Evolutionary conservation across 2,888 invertebrate species (phyloP).

Genomic region (Craniophora ligustri): DNA sequence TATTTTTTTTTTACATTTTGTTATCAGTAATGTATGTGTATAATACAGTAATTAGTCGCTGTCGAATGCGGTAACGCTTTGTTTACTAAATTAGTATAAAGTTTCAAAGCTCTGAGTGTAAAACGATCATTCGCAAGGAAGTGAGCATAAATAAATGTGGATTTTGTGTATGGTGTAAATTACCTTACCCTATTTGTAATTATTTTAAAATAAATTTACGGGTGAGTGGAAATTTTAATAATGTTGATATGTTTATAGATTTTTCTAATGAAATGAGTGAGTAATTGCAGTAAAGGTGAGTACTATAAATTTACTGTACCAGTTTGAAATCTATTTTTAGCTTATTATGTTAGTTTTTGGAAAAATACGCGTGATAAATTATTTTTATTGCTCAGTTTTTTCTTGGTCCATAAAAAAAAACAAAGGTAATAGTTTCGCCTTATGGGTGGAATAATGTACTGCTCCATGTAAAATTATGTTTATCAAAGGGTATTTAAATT

Average conservation of each 20-base stretch:
- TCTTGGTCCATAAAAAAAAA: too few species aligned
- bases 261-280: background rate
- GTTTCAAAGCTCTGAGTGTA: constrained; percentile 9
- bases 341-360: too few species aligned
- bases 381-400: too few species aligned
- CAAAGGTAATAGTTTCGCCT: too few species aligned
- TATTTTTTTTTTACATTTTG: constrained; percentile 4
- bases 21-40: constrained; percentile 11
- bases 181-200: background rate
- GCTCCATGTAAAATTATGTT: too few species aligned
- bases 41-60: constrained; percentile 4
- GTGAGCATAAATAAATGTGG: background rate
- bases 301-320: background rate
- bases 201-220: background rate
- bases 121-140: background rate
- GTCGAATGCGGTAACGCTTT: constrained; percentile 8
- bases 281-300: background rate
- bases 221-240: background rate
- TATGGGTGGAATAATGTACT: too few species aligned
- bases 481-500: too few species aligned
- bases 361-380: too few species aligned
- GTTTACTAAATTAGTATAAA: constrained; percentile 18
- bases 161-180: constrained; percentile 13
- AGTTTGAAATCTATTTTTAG: background rate
- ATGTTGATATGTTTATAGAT: background rate